Conservation (phyloP, 1,140 invertebrate species). For the Caenorhabditis brenneri region DNA sequence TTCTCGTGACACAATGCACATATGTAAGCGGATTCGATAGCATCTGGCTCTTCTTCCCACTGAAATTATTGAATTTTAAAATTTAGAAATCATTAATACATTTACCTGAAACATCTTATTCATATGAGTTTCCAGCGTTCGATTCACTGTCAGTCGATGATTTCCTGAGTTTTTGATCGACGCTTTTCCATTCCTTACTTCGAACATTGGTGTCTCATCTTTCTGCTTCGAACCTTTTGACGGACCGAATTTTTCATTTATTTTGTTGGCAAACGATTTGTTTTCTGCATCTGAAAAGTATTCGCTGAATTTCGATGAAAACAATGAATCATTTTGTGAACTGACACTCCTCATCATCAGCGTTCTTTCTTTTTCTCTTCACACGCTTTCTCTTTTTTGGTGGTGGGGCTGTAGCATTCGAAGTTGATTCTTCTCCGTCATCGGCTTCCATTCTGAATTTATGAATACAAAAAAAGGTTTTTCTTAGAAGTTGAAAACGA, state of each 20-base stretch:
- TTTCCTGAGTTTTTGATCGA: constrained; percentile 21
- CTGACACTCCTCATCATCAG: constrained; percentile 4
- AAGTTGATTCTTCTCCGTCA: not conserved
- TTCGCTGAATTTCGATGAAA: not conserved
- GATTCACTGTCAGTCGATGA: not conserved
- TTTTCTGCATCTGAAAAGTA: not conserved
- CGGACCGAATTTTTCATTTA: not conserved
- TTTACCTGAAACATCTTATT: constrained; percentile 4
- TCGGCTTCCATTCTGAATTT: not conserved
- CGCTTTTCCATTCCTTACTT: not conserved
- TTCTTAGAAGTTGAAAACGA: not conserved
- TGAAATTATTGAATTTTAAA: not conserved
- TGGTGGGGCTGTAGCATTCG: not conserved
- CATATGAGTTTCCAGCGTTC: constrained; percentile 8
- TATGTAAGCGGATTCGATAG: not conserved
- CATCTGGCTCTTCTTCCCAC: constrained; percentile 10
- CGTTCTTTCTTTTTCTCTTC: not conserved
- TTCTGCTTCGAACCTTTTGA: not conserved
- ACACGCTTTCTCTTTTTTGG: not conserved
- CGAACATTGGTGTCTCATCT: constrained; percentile 27
- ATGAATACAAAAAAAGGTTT: too few species aligned
- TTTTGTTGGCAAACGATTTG: not conserved
- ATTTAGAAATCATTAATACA: not conserved
- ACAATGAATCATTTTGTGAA: not conserved
- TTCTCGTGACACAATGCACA: constrained; percentile 23